phyloP scores from a whole-genome alignment of 1,140 invertebrate species.

The Pachypeltis micranthus region DNA sequence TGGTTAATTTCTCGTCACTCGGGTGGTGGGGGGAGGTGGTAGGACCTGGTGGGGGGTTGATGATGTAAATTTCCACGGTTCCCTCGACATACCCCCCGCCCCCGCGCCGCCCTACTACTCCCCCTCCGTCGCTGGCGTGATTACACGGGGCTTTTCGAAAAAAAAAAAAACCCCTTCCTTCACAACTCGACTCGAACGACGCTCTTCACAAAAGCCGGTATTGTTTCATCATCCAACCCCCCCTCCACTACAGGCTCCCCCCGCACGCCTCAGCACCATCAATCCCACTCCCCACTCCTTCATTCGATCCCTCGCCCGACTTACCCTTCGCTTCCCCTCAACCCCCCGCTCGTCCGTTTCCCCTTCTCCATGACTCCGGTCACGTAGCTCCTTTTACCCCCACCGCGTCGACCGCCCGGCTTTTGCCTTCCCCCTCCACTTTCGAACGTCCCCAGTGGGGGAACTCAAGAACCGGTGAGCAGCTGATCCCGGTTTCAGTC shows the following conservation, averaged over 20 bases:
- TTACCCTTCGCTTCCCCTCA: background rate
- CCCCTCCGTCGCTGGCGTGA: no score
- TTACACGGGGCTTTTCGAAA: no score
- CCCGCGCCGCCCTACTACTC: no score
- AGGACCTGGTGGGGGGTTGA: no score
- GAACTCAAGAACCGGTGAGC: slow-evolving; percentile 6
- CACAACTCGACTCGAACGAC: no score
- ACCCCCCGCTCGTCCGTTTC: background rate
- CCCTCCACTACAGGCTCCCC: background rate
- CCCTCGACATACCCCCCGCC: no score
- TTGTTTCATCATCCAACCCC: background rate
- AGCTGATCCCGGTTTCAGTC: slow-evolving; percentile 11
- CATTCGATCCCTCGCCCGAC: background rate
- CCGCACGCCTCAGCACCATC: background rate
- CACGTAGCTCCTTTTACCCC: no score
- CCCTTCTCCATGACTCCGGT: slow-evolving; percentile 4
- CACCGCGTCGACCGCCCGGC: no score
- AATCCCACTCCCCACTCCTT: background rate
- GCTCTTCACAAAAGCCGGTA: background rate
- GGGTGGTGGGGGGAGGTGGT: no score
- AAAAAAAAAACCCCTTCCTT: no score
- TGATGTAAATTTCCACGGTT: no score
- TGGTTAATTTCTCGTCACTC: no score
- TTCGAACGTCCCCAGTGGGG: background rate
- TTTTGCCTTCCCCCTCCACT: slow-evolving; percentile 2